These are phyloP conservation scores for Drepanosiphum platanoidis DNA, from an alignment of 2,888 invertebrate species.

Conservation along the genomic window DNA sequence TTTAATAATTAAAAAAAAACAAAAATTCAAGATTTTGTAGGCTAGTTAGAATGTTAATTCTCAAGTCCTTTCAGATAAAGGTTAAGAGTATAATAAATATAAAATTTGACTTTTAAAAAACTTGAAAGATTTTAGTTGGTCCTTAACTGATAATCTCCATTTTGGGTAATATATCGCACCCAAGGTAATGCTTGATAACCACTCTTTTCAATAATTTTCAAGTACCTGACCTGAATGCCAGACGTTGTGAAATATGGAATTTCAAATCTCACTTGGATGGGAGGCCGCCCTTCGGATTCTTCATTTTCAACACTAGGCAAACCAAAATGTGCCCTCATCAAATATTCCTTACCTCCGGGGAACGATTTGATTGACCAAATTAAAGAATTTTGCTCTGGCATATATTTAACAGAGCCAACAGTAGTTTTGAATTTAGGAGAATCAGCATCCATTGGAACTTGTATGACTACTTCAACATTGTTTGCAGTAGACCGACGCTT, in stretches of 20 bases:
- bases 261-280: slow-evolving; percentile 75
- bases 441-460: slow-evolving; percentile 74
- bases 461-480: slow-evolving; percentile 75
- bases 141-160: slow-evolving; percentile 77
- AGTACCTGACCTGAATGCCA: slow-evolving; percentile 73
- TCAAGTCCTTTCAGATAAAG: neutral
- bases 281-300: slow-evolving; percentile 74
- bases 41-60: slow-evolving; percentile 11
- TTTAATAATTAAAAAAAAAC: slow-evolving; percentile 31
- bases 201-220: slow-evolving; percentile 79
- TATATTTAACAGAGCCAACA: slow-evolving; percentile 74
- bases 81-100: slow-evolving; percentile 29
- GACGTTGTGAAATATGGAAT: slow-evolving; percentile 79
- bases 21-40: slow-evolving; percentile 14
- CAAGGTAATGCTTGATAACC: slow-evolving; percentile 76
- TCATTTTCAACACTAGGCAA: slow-evolving; percentile 74
- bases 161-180: slow-evolving; percentile 78
- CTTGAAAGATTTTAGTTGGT: slow-evolving; percentile 66
- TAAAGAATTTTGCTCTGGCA: slow-evolving; percentile 74
- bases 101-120: neutral
- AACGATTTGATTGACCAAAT: slow-evolving; percentile 77
- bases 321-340: slow-evolving; percentile 77
- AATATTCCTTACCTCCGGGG: slow-evolving; percentile 76
- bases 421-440: slow-evolving; percentile 77
- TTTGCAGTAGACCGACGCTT: slow-evolving; percentile 76